phyloP scores from a whole-genome alignment of 1,140 invertebrate genomes.

The Trinorchestia longiramus region DNA sequence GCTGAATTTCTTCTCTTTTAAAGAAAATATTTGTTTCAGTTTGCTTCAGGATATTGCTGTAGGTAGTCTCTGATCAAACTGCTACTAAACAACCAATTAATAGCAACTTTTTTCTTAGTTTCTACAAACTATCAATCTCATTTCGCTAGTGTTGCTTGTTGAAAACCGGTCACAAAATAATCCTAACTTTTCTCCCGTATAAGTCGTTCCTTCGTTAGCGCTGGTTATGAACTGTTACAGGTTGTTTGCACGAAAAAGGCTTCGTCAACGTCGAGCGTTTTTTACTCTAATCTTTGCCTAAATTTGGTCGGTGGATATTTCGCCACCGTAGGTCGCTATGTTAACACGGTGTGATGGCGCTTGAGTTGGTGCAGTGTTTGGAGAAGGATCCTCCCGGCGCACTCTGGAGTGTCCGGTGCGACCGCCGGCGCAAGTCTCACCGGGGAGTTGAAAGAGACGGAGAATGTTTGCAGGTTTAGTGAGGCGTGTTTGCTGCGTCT shows the following conservation, averaged over 20 bases:
- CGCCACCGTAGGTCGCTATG: not conserved
- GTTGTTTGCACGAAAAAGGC: not conserved
- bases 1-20: not conserved
- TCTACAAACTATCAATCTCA: not conserved
- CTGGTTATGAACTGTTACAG: not conserved
- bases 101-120: not conserved
- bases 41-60: not conserved
- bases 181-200: not conserved
- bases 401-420: not conserved
- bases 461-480: conserved; percentile 42
- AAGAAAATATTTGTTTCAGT: not conserved
- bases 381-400: not conserved
- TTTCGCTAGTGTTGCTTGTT: not conserved
- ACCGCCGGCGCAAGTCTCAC: not conserved
- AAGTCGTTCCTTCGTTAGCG: not conserved
- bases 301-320: not conserved
- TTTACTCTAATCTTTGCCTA: not conserved
- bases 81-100: not conserved
- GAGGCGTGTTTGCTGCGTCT: conserved; percentile 25
- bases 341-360: conserved; percentile 9
- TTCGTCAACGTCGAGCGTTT: not conserved
- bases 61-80: not conserved
- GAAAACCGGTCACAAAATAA: not conserved
- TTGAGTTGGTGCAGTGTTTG: conserved; percentile 31
- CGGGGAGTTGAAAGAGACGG: conserved; percentile 16